These are phyloP conservation scores for Pelochelys cantorii DNA, from an alignment of 2,797 vertebrate species.

Conservation along the genomic window DNA sequence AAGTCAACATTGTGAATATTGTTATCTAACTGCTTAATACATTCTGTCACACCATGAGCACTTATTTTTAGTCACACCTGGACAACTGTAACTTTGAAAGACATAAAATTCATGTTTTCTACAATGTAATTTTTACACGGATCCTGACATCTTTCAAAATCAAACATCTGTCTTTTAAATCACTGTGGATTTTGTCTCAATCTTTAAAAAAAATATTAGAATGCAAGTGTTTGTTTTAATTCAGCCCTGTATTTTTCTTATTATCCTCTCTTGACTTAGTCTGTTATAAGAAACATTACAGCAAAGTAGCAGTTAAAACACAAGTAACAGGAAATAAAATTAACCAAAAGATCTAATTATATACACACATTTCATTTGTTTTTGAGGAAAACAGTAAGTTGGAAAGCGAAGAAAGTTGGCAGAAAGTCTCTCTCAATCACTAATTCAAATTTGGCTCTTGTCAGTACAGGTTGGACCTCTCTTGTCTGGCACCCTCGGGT, in stretches of 20 bases:
- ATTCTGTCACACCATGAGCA: background rate
- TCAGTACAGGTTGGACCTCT: background rate
- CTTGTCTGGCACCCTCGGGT: too few relatives aligned
- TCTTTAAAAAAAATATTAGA: background rate
- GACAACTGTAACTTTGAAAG: background rate
- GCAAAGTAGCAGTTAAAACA: background rate
- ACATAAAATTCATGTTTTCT: background rate
- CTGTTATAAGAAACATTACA: background rate
- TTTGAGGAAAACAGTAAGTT: background rate
- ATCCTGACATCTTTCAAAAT: background rate
- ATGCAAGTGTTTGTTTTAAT: background rate
- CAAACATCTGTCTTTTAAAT: background rate
- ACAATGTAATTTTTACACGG: background rate
- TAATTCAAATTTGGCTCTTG: background rate
- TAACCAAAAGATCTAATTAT: background rate
- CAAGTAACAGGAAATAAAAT: background rate
- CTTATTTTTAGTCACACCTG: background rate
- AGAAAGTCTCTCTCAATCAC: background rate
- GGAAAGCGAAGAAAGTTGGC: background rate
- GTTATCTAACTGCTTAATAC: too few relatives aligned
- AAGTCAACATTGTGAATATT: background rate
- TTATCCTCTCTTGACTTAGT: background rate
- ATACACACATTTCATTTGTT: background rate
- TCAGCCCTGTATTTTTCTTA: background rate
- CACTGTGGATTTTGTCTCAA: background rate